A percentile compares a stretch with the other conserved stretches of the same genome.
Conservation (phyloP, 2,888 invertebrate species). For the Drosophila emarginata region DNA sequence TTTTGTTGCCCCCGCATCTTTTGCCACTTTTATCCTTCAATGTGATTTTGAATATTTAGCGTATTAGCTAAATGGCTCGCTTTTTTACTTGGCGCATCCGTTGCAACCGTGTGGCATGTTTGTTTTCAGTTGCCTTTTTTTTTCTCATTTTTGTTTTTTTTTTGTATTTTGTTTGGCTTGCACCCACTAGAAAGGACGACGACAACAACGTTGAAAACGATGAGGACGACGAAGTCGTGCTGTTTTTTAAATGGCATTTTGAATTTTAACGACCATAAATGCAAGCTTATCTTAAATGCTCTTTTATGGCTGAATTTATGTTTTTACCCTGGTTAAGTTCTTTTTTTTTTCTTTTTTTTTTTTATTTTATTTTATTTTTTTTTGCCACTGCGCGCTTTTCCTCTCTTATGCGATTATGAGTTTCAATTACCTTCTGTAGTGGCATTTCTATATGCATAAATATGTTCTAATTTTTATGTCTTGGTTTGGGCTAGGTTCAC, state of each 20-base stretch:
- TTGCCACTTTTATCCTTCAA: conserved; percentile 37
- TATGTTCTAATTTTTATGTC: conserved; percentile 28
- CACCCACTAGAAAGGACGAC: background rate
- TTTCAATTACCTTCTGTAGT: conserved; percentile 60
- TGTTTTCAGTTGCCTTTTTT: conserved; percentile 6
- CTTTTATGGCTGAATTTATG: conserved; percentile 76
- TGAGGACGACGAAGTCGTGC: conserved; percentile 38
- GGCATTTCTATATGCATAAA: conserved; percentile 15
- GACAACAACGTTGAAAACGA: background rate
- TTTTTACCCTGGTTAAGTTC: conserved; percentile 23
- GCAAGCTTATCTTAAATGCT: conserved; percentile 77
- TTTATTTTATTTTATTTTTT: background rate
- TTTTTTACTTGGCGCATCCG: conserved; percentile 76
- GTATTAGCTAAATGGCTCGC: conserved; percentile 74
- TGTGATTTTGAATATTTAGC: conserved; percentile 79
- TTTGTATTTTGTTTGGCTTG: conserved; percentile 1
- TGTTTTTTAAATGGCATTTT: conserved; percentile 72
- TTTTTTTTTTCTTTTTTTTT: background rate
- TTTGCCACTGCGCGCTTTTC: background rate
- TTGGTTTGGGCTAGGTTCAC: conserved; percentile 11
- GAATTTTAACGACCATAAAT: conserved; percentile 78
- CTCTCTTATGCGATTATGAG: conserved; percentile 60
- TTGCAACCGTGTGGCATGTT: conserved; percentile 45
- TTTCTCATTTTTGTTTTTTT: no score
- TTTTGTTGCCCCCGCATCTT: background rate